These are phyloP conservation scores for Oncopeltus fasciatus DNA, from an alignment of 1,140 invertebrate genomes.

Conservation along the genomic window DNA sequence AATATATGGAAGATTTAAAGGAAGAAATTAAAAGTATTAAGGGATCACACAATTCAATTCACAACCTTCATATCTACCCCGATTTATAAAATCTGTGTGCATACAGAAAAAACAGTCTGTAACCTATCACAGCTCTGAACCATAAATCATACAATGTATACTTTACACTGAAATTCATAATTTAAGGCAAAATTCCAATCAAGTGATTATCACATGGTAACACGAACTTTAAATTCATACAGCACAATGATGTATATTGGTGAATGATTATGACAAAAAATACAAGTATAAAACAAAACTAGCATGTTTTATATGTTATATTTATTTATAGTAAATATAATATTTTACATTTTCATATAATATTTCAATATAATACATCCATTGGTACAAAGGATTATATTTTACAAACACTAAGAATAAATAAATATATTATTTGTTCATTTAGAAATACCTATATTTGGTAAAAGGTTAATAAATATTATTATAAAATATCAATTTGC, in stretches of 20 bases:
- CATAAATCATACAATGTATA: neutral
- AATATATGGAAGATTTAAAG: neutral
- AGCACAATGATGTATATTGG: neutral
- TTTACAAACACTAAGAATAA: too few relatives aligned
- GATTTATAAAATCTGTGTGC: neutral
- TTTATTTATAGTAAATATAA: neutral
- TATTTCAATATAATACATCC: too few relatives aligned
- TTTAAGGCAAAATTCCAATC: neutral
- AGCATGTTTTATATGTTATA: neutral
- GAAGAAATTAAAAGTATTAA: neutral
- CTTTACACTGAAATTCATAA: neutral
- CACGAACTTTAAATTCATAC: neutral
- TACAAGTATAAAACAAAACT: neutral
- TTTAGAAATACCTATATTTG: too few relatives aligned
- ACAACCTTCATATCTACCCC: neutral
- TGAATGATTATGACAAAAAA: neutral
- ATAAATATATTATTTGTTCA: too few relatives aligned
- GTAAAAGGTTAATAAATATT: too few relatives aligned
- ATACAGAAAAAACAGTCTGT: neutral
- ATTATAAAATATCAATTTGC: too few relatives aligned
- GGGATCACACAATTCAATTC: neutral
- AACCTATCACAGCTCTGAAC: conserved; percentile 1
- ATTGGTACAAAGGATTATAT: too few relatives aligned
- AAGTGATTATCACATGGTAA: neutral
- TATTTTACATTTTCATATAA: too few relatives aligned